Conservation (phyloP, 2,888 invertebrate genomes). For the Aethes cnicana region DNA sequence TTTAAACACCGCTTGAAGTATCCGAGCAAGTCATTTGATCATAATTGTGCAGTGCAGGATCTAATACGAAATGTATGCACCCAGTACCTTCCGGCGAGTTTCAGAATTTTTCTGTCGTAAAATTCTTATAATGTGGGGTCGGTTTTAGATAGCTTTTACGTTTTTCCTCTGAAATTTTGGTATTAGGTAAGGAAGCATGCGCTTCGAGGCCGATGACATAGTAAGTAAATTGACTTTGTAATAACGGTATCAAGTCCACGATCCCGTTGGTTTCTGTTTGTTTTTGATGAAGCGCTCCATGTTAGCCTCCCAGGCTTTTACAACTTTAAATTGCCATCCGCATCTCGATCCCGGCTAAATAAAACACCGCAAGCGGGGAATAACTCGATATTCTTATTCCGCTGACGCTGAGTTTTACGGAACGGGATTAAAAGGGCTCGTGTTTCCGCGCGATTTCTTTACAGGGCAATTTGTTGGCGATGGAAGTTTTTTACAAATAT, state of each 20-base stretch:
- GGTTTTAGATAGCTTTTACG: no score
- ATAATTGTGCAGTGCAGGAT: no score
- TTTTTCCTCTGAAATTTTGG: slow-evolving; percentile 22
- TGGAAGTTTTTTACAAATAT: no score
- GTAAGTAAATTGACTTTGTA: background rate
- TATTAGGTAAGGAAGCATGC: background rate
- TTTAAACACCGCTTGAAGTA: slow-evolving; percentile 6
- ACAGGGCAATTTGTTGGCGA: no score
- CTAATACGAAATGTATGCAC: no score
- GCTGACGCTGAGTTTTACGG: no score
- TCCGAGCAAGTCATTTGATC: slow-evolving; percentile 18
- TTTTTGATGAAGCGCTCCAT: slow-evolving; percentile 4
- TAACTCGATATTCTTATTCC: slow-evolving; percentile 8
- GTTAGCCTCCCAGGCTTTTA: slow-evolving; percentile 2
- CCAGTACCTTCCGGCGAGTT: no score
- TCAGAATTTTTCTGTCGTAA: no score
- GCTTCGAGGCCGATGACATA: background rate
- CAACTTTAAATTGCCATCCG: slow-evolving; percentile 23
- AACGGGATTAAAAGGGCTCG: slow-evolving; percentile 2
- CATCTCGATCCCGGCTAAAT: slow-evolving; percentile 2
- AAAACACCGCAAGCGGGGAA: background rate
- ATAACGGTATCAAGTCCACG: background rate
- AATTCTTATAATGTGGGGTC: no score
- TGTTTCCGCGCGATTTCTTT: slow-evolving; percentile 2
- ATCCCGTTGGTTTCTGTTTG: background rate